Percentiles rank a stretch among this genome's conserved stretches.
phyloP scores from a whole-genome alignment of 2,797 vertebrate species.

The Novumbra hubbsi region DNA sequence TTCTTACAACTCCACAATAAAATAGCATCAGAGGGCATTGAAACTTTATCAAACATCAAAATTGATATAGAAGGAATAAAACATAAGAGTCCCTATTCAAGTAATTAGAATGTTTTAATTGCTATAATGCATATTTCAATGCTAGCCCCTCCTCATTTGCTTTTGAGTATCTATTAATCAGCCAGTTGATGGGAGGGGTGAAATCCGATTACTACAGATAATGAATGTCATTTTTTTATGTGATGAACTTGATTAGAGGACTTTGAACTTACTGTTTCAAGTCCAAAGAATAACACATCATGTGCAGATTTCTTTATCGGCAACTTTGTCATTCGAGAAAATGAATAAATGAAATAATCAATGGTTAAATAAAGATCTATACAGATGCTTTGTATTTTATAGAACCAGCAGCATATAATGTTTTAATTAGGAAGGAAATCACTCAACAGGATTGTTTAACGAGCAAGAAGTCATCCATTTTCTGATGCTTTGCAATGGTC shows the following conservation, averaged over 20 bases:
- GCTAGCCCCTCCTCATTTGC: not conserved
- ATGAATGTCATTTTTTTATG: constrained; percentile 51
- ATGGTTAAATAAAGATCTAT: constrained; percentile 5
- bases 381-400: constrained; percentile 37
- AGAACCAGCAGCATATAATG: constrained; percentile 36
- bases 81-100: no score
- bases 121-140: no score
- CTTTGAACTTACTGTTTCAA: constrained; percentile 52
- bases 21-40: no score
- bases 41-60: no score
- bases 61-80: no score
- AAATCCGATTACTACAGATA: constrained; percentile 43
- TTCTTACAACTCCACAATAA: no score
- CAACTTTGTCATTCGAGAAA: constrained; percentile 46
- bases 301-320: constrained; percentile 49
- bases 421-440: constrained; percentile 8
- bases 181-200: constrained; percentile 53
- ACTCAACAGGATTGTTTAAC: not conserved
- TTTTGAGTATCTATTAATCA: constrained; percentile 33
- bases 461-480: not conserved
- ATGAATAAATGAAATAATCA: constrained; percentile 42
- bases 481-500: not conserved
- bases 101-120: no score
- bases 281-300: constrained; percentile 39
- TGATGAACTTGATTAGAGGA: constrained; percentile 34